Conservation (phyloP, 2,113 vertebrate species). For the Pristiophorus japonicus region DNA sequence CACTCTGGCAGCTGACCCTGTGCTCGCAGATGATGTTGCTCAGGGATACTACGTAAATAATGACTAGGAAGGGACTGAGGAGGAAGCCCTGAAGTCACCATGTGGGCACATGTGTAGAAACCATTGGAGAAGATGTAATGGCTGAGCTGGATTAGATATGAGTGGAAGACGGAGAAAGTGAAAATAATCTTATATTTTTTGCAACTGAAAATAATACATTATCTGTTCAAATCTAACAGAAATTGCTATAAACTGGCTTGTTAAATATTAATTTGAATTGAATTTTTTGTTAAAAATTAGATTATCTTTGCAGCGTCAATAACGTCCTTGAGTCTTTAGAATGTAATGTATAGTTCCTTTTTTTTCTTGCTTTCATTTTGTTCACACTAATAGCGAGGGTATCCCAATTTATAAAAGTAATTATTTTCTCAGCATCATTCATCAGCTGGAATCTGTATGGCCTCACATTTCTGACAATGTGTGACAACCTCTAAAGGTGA, state of each 20-base stretch:
- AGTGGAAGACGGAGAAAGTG: not conserved
- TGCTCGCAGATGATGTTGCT: not conserved
- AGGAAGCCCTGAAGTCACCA: not conserved
- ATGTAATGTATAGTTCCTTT: not conserved
- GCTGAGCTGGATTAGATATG: not conserved
- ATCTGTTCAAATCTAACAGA: not conserved
- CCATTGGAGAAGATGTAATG: not conserved
- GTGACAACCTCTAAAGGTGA: slow-evolving; percentile 21
- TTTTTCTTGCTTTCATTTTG: slow-evolving; percentile 39
- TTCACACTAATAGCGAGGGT: slow-evolving; percentile 43
- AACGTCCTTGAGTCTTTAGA: not conserved
- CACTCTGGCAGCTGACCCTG: too few relatives aligned
- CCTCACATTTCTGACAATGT: slow-evolving; percentile 32
- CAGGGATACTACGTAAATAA: not conserved
- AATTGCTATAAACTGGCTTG: not conserved
- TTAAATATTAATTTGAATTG: slow-evolving; percentile 23
- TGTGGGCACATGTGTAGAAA: not conserved
- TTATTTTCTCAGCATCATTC: slow-evolving; percentile 47
- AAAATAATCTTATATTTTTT: not conserved
- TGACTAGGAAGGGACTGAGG: not conserved
- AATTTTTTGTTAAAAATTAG: not conserved
- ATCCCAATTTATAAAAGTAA: slow-evolving; percentile 47
- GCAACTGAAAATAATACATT: not conserved
- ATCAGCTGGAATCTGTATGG: slow-evolving; percentile 32
- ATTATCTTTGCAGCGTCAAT: not conserved